A percentile compares a stretch with the other conserved stretches of the same genome.
Conservation (phyloP, 30 jellyfish, hydroid and myxozoan genomes). For the Chrysaora quinquecirrha region DNA sequence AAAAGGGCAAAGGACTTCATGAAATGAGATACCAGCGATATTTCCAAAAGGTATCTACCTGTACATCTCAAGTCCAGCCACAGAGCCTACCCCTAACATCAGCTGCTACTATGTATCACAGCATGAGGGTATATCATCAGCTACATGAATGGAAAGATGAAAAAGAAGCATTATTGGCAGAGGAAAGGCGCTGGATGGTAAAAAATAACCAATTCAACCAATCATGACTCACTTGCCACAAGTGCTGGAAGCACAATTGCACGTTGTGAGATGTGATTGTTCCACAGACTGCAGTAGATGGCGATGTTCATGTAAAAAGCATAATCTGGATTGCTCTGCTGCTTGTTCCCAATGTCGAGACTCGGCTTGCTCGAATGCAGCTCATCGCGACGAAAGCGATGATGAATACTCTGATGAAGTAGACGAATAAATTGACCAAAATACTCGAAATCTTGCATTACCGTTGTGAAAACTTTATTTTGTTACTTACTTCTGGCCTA, state of each 20-base stretch:
- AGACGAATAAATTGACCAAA: neutral
- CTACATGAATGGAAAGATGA: neutral
- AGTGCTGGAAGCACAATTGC: neutral
- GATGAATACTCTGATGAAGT: neutral
- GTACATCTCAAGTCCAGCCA: slow-evolving; percentile 10
- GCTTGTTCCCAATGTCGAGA: neutral
- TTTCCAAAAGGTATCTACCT: neutral
- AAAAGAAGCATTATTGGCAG: neutral
- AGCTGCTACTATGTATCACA: neutral
- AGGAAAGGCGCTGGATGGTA: neutral
- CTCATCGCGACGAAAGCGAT: neutral
- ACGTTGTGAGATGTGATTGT: neutral
- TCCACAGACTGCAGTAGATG: neutral
- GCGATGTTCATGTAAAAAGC: neutral
- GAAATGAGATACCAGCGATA: slow-evolving; percentile 4
- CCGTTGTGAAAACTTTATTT: neutral
- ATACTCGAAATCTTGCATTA: neutral
- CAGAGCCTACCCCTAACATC: neutral
- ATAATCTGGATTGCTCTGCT: neutral
- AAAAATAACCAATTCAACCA: neutral
- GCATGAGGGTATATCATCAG: neutral
- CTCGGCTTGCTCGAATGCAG: neutral
- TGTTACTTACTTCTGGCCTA: neutral
- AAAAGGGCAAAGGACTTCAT: neutral
- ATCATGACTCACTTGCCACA: neutral